Conservation (phyloP, 2,797 vertebrate species). For the Hephaestus fuliginosus region DNA sequence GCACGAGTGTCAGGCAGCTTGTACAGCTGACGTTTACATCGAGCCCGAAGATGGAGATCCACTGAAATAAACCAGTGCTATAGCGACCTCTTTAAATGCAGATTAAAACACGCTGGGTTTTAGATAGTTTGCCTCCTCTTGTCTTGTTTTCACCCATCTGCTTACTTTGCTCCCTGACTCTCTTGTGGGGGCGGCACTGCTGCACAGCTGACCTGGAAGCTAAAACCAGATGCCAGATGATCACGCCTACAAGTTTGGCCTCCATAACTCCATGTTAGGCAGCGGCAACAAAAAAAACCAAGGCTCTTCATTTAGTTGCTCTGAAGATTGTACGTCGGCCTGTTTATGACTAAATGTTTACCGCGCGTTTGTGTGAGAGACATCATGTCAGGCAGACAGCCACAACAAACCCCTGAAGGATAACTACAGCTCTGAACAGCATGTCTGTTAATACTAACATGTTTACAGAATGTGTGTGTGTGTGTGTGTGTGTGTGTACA, state of each 20-base stretch:
- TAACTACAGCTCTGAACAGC: neutral
- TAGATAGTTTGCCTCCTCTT: slow-evolving; percentile 13
- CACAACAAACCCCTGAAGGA: slow-evolving; percentile 23
- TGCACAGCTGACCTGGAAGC: slow-evolving; percentile 40
- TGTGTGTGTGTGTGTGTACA: neutral
- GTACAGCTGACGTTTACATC: neutral
- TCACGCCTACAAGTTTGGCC: slow-evolving; percentile 14
- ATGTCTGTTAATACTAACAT: neutral
- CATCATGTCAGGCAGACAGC: neutral
- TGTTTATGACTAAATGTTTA: neutral
- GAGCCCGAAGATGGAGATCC: neutral
- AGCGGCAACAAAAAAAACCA: neutral
- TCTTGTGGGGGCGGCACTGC: neutral
- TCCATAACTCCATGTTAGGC: slow-evolving; percentile 9
- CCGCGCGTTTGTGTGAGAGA: neutral
- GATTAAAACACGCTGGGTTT: slow-evolving; percentile 12
- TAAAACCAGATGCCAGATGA: slow-evolving; percentile 32
- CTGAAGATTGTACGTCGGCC: neutral
- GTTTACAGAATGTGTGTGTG: slow-evolving; percentile 4
- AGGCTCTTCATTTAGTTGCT: neutral
- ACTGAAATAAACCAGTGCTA: neutral
- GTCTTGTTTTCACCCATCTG: slow-evolving; percentile 1
- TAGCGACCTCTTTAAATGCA: slow-evolving; percentile 1
- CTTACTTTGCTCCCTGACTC: slow-evolving; percentile 20
- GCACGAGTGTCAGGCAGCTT: neutral